phyloP scores from a whole-genome alignment of 2,113 vertebrate species.

The Lepus americanus region DNA sequence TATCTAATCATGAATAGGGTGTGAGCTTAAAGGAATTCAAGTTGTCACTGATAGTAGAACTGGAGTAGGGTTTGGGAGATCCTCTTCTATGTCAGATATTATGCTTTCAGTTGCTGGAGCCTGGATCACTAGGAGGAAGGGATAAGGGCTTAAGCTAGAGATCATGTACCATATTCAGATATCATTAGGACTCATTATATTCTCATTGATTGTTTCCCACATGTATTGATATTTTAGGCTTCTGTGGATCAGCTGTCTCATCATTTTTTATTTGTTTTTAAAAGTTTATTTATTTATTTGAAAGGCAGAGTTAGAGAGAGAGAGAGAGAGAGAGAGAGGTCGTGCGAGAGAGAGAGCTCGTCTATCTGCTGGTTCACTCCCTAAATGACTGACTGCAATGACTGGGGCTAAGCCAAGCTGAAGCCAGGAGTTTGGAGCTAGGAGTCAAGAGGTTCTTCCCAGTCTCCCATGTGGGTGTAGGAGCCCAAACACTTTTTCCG shows the following conservation, averaged over 20 bases:
- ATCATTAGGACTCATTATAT: not conserved
- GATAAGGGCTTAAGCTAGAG: not conserved
- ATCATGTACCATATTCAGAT: not conserved
- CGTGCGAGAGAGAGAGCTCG: no score
- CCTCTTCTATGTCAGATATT: not conserved
- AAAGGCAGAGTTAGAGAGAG: no score
- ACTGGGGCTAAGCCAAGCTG: no score
- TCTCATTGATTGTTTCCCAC: not conserved
- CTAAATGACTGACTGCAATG: no score
- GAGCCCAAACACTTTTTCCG: no score
- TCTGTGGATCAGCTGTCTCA: not conserved
- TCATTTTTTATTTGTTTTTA: no score
- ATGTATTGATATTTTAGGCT: not conserved
- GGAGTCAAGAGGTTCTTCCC: no score
- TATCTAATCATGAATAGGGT: not conserved
- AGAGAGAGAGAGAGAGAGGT: no score
- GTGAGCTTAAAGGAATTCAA: not conserved
- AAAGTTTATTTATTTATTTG: no score
- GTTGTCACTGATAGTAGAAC: not conserved
- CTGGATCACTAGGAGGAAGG: not conserved
- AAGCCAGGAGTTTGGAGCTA: no score
- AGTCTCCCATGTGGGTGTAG: no score
- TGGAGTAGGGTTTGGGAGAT: not conserved
- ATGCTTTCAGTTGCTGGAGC: not conserved
- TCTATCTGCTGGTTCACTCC: no score